A percentile compares a stretch with the other conserved stretches of the same genome.
Evolutionary conservation across 2,888 invertebrate genomes (phyloP).

Genomic region (Chrysina gloriosa): DNA sequence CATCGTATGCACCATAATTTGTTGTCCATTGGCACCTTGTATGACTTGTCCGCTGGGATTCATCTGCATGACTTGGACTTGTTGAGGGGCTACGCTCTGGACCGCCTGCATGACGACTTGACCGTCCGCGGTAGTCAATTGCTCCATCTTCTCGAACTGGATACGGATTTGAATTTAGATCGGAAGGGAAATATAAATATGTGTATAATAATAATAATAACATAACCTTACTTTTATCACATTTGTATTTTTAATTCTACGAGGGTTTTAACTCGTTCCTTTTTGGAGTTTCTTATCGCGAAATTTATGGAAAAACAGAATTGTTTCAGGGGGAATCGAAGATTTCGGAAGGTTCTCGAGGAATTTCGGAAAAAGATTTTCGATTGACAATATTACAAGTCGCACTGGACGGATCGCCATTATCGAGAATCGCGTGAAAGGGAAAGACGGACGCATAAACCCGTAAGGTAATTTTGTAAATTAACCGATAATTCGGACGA

Average conservation of each 20-base stretch:
- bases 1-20: conserved; percentile 77
- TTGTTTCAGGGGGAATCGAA: no score
- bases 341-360: no score
- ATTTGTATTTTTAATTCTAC: background rate
- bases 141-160: conserved; percentile 67
- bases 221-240: conserved; percentile 16
- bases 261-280: no score
- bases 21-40: conserved; percentile 76
- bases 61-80: conserved; percentile 72
- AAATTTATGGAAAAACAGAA: no score
- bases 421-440: conserved; percentile 42
- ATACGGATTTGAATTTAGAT: no score
- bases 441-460: conserved; percentile 42
- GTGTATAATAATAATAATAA: conserved; percentile 18
- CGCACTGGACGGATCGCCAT: conserved; percentile 47
- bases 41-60: conserved; percentile 71
- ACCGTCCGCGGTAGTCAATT: conserved; percentile 70
- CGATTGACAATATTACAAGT: no score
- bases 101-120: conserved; percentile 71
- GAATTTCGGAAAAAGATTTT: no score
- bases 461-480: conserved; percentile 42
- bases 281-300: no score
- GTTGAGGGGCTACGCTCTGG: conserved; percentile 69
- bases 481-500: conserved; percentile 48
- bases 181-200: conserved; percentile 1